Evolutionary conservation across 64 coral and sea anemone species (phyloP).

Genomic region (Anthopleura sola): DNA sequence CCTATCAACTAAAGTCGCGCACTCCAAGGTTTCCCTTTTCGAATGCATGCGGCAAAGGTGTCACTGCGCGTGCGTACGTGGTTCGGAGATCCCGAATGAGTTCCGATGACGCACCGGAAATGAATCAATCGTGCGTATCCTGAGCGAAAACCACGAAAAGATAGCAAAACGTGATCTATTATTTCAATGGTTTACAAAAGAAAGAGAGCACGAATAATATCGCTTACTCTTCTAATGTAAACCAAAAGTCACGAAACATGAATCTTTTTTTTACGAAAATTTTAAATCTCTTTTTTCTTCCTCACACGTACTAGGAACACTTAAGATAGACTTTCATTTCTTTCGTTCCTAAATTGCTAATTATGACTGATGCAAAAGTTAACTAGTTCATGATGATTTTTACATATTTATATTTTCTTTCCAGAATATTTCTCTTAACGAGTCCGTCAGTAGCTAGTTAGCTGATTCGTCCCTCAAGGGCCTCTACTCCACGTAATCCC

Average conservation of each 20-base stretch:
- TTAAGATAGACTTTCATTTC: too few relatives aligned
- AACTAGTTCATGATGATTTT: too few relatives aligned
- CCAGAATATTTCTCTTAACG: too few relatives aligned
- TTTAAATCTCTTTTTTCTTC: not conserved
- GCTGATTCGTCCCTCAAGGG: too few relatives aligned
- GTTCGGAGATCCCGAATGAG: slow-evolving; percentile 38
- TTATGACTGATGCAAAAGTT: too few relatives aligned
- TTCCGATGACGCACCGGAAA: slow-evolving; percentile 59
- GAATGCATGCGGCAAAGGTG: slow-evolving; percentile 24
- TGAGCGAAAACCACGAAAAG: not conserved
- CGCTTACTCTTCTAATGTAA: not conserved
- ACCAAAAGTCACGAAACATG: not conserved
- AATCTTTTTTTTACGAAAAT: not conserved
- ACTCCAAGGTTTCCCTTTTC: slow-evolving; percentile 30
- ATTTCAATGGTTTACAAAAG: not conserved
- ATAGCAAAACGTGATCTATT: not conserved
- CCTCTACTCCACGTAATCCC: too few relatives aligned
- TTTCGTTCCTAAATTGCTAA: too few relatives aligned
- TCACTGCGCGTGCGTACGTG: not conserved
- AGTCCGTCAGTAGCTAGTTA: too few relatives aligned
- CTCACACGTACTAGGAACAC: too few relatives aligned
- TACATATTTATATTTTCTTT: too few relatives aligned
- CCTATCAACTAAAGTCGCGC: not conserved
- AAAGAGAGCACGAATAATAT: not conserved
- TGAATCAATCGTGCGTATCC: slow-evolving; percentile 13